Evolutionary conservation across 2,797 vertebrate genomes (phyloP), one percentile per base, ranked within the genome.

Genomic region (Ptychadena robeensis): DNA sequence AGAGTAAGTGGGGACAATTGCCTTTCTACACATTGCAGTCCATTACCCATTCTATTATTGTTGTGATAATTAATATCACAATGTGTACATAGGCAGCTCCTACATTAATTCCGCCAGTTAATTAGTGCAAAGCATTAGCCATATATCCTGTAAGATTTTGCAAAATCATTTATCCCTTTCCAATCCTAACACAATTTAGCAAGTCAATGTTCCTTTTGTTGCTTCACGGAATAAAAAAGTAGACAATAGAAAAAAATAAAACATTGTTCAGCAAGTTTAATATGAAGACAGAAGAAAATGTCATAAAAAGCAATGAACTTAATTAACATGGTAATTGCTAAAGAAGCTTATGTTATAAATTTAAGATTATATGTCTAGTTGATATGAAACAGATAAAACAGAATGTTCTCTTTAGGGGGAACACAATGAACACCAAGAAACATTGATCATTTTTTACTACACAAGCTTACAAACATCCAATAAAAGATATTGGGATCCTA

Each of bases 11-110:
- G 6, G 48, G 65, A 76, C 81, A 82, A 77, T 82, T 76, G 73
- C 81, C 66, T 63, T 70, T 77, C 77, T 75, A 82, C 65, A 82
- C 81, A 82, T 70, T 82, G 66, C 57, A 77, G 73, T 82, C 66
- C 81, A 76, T 82, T 82, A 82, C 66, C 81, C 73, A 64, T 82
- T 69, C 53, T 53, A 77, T 70, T 82, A 68, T 69, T 69, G 48
- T 82, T 82, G 73, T 76, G 73, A 76, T 77, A 82, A 82, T 82
- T 82, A 82, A 82, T 82, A 82, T 82, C 73, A 69, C 80, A n/a
- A 32, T 70, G 81, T 82, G 73, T 82, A 64, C 66, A 71, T 70
- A 76, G 53, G 53, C 53, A 70, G 67, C 53, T 76, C 22, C 48
- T 61, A 57, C 59, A 82, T 71, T 82, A 69, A 82, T 77, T 82